Evolutionary conservation across 1,140 invertebrate species (phyloP).

Genomic region (Zophobas morio): DNA sequence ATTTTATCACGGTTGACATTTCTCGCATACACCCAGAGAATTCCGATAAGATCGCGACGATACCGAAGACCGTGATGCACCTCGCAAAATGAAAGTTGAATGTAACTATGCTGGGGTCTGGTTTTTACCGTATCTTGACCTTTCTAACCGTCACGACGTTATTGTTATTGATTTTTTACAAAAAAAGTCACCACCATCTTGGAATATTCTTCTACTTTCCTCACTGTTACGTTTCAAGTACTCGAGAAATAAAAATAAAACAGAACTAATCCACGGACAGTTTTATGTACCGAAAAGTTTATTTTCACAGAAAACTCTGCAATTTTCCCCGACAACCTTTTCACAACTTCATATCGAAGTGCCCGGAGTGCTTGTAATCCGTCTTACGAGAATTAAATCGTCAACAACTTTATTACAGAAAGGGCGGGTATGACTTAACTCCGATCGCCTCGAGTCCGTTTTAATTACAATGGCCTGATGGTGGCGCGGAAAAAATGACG

Average conservation of each 20-base stretch:
- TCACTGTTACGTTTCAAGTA: not conserved
- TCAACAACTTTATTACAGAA: slow-evolving; percentile 4
- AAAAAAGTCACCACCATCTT: not conserved
- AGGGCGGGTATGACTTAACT: not conserved
- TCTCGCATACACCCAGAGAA: not conserved
- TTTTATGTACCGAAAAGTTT: slow-evolving; percentile 1
- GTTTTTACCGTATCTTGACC: slow-evolving; percentile 10
- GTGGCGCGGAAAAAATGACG: not conserved
- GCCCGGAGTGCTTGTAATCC: slow-evolving; percentile 12
- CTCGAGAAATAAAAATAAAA: not conserved
- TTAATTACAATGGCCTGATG: not conserved
- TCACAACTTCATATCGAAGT: slow-evolving; percentile 15
- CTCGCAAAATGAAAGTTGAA: not conserved
- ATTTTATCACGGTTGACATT: not conserved
- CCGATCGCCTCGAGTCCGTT: not conserved
- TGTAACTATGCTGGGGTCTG: not conserved
- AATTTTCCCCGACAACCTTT: slow-evolving; percentile 9
- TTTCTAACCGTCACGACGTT: not conserved
- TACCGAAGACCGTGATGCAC: not conserved
- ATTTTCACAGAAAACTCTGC: not conserved
- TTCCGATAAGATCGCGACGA: slow-evolving; percentile 5
- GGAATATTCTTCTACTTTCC: not conserved
- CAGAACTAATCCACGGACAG: not conserved
- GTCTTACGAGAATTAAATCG: slow-evolving; percentile 12
- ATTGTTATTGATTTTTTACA: not conserved